Conservation (phyloP, 2,113 vertebrate species). For the Colossoma macropomum region DNA sequence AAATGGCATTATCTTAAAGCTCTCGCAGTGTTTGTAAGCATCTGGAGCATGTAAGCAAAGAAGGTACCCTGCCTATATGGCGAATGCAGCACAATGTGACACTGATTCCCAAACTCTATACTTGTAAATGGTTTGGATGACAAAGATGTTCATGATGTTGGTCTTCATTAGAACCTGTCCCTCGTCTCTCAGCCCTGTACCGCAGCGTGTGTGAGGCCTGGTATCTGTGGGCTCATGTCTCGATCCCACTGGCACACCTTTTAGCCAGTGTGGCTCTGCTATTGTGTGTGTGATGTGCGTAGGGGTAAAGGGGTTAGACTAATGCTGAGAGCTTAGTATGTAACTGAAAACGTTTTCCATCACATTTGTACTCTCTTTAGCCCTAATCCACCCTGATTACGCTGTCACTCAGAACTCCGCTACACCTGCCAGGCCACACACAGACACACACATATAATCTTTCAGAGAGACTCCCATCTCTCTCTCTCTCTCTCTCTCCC, state of each 20-base stretch:
- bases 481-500: too few relatives aligned
- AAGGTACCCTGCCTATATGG: too few relatives aligned
- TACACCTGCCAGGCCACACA: slow-evolving; percentile 59
- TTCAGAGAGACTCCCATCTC: neutral
- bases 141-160: too few relatives aligned
- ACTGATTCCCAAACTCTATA: too few relatives aligned
- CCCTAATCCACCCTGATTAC: slow-evolving; percentile 74
- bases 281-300: slow-evolving; percentile 17
- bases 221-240: neutral
- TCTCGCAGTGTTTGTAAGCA: too few relatives aligned
- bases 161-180: neutral
- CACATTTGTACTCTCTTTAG: slow-evolving; percentile 72
- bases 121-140: too few relatives aligned
- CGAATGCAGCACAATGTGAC: too few relatives aligned
- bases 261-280: slow-evolving; percentile 1
- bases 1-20: too few relatives aligned
- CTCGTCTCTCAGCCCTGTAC: neutral
- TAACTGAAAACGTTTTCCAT: slow-evolving; percentile 77
- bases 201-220: neutral
- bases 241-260: slow-evolving; percentile 11
- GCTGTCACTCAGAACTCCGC: slow-evolving; percentile 64
- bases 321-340: slow-evolving; percentile 65
- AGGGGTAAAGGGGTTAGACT: slow-evolving; percentile 25
- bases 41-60: too few relatives aligned
- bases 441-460: slow-evolving; percentile 29